Percentiles rank a stretch among this genome's conserved stretches.
Evolutionary conservation across 2,113 vertebrate species (phyloP).

Genomic region (Pseudorectes ferrugineus): DNA sequence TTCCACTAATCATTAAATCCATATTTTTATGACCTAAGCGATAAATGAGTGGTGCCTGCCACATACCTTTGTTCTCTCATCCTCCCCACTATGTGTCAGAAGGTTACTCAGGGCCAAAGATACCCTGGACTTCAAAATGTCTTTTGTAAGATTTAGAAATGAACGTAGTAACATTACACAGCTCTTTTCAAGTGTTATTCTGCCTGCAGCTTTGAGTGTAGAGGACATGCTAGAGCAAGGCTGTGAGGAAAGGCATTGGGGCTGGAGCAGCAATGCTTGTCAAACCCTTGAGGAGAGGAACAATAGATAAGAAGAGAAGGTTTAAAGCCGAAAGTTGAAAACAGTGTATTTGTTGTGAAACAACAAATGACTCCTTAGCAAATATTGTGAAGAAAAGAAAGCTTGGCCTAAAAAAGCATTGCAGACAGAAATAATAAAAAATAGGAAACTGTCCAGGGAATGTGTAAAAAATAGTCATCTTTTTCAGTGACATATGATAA

Average conservation of each 20-base stretch:
- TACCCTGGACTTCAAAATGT: neutral
- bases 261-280: neutral
- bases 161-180: neutral
- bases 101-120: neutral
- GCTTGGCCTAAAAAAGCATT: neutral
- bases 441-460: neutral
- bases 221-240: neutral
- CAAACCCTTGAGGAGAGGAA: neutral
- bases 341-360: neutral
- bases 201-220: neutral
- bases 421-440: neutral
- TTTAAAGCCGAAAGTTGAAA: neutral
- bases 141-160: neutral
- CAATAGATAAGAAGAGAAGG: neutral
- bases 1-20: neutral
- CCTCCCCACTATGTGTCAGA: neutral
- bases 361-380: neutral
- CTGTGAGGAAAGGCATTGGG: neutral
- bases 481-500: neutral
- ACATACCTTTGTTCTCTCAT: neutral
- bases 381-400: neutral
- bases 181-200: neutral
- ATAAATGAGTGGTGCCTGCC: neutral
- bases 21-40: neutral
- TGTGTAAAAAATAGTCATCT: neutral